phyloP scores from a whole-genome alignment of 2,113 vertebrate species.

The Lampris incognitus region DNA sequence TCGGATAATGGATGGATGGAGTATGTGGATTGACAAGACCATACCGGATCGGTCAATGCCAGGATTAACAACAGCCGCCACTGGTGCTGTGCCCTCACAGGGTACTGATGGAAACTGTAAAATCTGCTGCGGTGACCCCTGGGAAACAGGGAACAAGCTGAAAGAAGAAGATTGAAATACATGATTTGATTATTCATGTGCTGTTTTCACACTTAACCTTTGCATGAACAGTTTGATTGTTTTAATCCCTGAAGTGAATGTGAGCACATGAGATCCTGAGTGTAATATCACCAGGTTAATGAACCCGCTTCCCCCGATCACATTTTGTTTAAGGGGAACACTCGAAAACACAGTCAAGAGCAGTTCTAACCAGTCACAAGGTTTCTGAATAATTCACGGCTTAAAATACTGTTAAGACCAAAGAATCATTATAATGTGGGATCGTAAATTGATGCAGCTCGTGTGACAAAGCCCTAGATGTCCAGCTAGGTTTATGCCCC shows the following conservation, averaged over 20 bases:
- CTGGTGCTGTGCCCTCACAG: too few relatives aligned
- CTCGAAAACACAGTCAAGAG: neutral
- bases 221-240: neutral
- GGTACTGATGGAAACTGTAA: too few relatives aligned
- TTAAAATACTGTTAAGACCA: neutral
- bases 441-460: neutral
- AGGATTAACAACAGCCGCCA: too few relatives aligned
- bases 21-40: too few relatives aligned
- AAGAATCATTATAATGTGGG: neutral
- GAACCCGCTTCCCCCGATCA: neutral
- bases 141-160: too few relatives aligned
- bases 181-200: too few relatives aligned
- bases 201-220: neutral
- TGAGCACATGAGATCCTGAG: neutral
- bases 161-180: too few relatives aligned
- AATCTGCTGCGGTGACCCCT: too few relatives aligned
- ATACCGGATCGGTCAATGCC: too few relatives aligned
- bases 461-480: neutral
- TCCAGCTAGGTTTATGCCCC: neutral
- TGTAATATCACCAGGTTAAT: neutral
- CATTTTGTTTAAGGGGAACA: neutral
- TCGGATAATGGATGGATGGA: too few relatives aligned
- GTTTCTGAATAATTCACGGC: neutral
- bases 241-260: slow-evolving; percentile 4
- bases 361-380: neutral